Evolutionary conservation across 1,140 invertebrate genomes (phyloP).

Genomic region (Drosophila lini): DNA sequence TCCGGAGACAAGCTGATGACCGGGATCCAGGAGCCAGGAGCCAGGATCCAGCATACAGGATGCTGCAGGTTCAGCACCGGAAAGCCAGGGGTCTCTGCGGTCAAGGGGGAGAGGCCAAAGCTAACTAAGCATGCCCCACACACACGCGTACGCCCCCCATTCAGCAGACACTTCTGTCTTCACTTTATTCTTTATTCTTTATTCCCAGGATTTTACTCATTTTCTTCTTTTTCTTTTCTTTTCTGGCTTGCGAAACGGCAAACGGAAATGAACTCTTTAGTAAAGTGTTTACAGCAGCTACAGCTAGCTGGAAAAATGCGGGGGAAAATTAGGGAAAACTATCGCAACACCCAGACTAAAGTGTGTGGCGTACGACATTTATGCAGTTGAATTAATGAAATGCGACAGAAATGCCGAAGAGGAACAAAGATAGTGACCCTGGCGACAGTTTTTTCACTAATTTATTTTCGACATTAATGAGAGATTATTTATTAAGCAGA

Average conservation of each 20-base stretch:
- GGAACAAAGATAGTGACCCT: not conserved
- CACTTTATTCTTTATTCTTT: slow-evolving; percentile 34
- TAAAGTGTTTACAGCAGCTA: slow-evolving; percentile 55
- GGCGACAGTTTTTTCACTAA: not conserved
- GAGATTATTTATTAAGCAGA: not conserved
- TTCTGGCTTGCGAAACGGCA: slow-evolving; percentile 46
- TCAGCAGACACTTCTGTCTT: slow-evolving; percentile 28
- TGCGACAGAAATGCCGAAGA: slow-evolving; percentile 10
- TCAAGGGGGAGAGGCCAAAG: slow-evolving; percentile 49
- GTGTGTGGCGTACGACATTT: slow-evolving; percentile 5
- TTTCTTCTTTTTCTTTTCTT: slow-evolving; percentile 19
- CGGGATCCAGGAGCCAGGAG: slow-evolving; percentile 19
- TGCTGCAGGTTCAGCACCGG: not conserved
- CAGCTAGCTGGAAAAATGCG: slow-evolving; percentile 18
- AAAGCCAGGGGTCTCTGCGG: slow-evolving; percentile 28
- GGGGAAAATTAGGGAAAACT: slow-evolving; percentile 13
- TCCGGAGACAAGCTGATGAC: slow-evolving; percentile 52
- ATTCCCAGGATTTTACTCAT: slow-evolving; percentile 25
- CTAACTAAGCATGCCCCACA: slow-evolving; percentile 56
- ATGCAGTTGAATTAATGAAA: slow-evolving; percentile 26
- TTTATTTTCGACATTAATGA: not conserved
- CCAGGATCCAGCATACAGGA: not conserved
- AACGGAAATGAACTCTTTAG: slow-evolving; percentile 76
- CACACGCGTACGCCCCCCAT: slow-evolving; percentile 5
- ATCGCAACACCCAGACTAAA: not conserved